A percentile compares a stretch with the other conserved stretches of the same genome.
phyloP scores from a whole-genome alignment of 2,888 invertebrate genomes.

The Calliphora vomitoria region DNA sequence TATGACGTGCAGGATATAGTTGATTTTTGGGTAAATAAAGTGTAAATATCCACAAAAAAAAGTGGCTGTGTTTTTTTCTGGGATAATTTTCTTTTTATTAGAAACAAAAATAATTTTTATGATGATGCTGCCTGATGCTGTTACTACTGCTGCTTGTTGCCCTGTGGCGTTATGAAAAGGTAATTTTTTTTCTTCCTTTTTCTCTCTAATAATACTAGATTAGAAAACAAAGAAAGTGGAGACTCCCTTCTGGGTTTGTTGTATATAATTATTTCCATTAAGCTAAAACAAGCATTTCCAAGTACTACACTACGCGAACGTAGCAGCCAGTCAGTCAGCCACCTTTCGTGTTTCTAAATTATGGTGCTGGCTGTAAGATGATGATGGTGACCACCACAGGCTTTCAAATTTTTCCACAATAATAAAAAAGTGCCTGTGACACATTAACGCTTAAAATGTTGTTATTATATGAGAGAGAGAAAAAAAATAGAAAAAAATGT shows the following conservation, averaged over 20 bases:
- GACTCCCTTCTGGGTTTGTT: constrained; percentile 68
- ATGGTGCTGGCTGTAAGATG: constrained; percentile 2
- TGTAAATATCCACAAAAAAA: constrained; percentile 59
- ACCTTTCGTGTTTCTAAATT: constrained; percentile 44
- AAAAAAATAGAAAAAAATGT: constrained; percentile 70
- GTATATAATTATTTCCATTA: constrained; percentile 72
- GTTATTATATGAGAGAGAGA: constrained; percentile 67
- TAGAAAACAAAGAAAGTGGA: constrained; percentile 34
- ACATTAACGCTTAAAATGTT: constrained; percentile 79
- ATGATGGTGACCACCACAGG: constrained; percentile 44
- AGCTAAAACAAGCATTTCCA: constrained; percentile 39
- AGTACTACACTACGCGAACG: neutral
- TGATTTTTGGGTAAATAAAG: constrained; percentile 69
- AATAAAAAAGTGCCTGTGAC: constrained; percentile 82
- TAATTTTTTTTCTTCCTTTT: constrained; percentile 35
- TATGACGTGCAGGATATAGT: constrained; percentile 53
- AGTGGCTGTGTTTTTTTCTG: constrained; percentile 44
- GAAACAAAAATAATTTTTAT: constrained; percentile 64
- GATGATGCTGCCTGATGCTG: constrained; percentile 47
- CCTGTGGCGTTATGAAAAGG: constrained; percentile 71
- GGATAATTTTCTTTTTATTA: constrained; percentile 66
- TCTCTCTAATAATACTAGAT: constrained; percentile 52
- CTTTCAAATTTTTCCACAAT: constrained; percentile 18
- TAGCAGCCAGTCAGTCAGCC: constrained; percentile 11
- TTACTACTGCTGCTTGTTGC: constrained; percentile 16